These are phyloP conservation scores for Leguminivora glycinivorella DNA, from an alignment of 1,140 invertebrate genomes.

Conservation along the genomic window DNA sequence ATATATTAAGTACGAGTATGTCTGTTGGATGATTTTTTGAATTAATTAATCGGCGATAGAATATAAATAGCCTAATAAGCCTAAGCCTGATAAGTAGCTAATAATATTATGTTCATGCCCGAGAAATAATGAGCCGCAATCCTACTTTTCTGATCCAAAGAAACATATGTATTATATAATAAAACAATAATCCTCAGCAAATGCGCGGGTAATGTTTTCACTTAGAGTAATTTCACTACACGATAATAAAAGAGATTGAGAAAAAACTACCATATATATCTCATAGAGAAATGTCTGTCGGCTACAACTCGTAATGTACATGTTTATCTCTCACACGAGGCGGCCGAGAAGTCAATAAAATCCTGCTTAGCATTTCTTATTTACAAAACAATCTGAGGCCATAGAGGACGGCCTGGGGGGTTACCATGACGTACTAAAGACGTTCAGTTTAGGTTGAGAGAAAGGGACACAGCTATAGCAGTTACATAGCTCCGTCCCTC, in stretches of 20 bases:
- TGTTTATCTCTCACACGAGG: constrained; percentile 43
- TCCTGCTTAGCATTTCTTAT: constrained; percentile 41
- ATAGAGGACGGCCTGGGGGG: constrained; percentile 35
- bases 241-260: constrained; percentile 40
- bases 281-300: constrained; percentile 36
- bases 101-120: too few species aligned
- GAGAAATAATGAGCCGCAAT: too few species aligned
- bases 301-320: constrained; percentile 39
- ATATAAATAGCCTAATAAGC: too few species aligned
- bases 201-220: constrained; percentile 42
- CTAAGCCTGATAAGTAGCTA: too few species aligned
- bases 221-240: constrained; percentile 42
- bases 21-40: too few species aligned
- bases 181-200: constrained; percentile 42
- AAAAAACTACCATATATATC: constrained; percentile 29
- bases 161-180: background rate
- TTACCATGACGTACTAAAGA: too few species aligned
- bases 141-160: too few species aligned
- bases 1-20: too few species aligned
- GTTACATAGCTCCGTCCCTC: too few species aligned
- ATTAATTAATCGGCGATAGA: too few species aligned
- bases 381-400: constrained; percentile 36
- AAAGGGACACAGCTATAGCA: too few species aligned
- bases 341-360: constrained; percentile 45
- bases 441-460: too few species aligned